A percentile compares a stretch with the other conserved stretches of the same genome.
These are phyloP conservation scores for Wasmannia auropunctata DNA, from an alignment of 1,140 invertebrate species.

Conservation along the genomic window DNA sequence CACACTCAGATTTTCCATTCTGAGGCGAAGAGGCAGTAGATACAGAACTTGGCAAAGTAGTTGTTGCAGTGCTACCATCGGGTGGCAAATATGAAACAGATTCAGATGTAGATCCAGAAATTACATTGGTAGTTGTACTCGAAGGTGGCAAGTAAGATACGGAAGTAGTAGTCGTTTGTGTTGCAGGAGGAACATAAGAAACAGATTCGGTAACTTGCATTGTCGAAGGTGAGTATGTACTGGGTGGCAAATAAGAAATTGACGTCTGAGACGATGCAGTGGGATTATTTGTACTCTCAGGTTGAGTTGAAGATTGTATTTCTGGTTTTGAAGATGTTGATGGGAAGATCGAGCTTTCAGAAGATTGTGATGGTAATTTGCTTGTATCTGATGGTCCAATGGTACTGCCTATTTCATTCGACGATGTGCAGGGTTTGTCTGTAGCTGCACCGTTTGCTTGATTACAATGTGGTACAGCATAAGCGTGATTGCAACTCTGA, in stretches of 20 bases:
- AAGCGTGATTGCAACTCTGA: constrained; percentile 71
- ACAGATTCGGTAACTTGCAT: not conserved
- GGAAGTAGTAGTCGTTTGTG: constrained; percentile 18
- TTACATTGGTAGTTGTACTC: not conserved
- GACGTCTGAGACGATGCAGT: not conserved
- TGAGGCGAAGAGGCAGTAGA: not conserved
- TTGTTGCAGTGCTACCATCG: not conserved
- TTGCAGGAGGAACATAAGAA: not conserved
- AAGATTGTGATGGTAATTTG: constrained; percentile 77
- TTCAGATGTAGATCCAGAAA: not conserved
- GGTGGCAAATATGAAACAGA: constrained; percentile 33
- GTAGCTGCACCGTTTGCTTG: not conserved
- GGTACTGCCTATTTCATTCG: constrained; percentile 21
- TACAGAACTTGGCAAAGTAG: not conserved
- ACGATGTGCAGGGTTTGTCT: not conserved
- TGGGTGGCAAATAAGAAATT: constrained; percentile 33
- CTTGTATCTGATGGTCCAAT: constrained; percentile 64
- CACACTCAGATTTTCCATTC: constrained; percentile 79
- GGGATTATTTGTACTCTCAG: not conserved
- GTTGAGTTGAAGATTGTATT: not conserved
- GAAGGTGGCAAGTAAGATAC: constrained; percentile 30
- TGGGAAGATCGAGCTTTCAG: not conserved
- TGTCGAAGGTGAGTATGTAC: constrained; percentile 17
- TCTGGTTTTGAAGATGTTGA: constrained; percentile 10
- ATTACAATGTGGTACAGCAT: constrained; percentile 59